Evolutionary conservation across 2,888 invertebrate genomes (phyloP), one percentile per base, ranked within the genome.

Genomic region (Drosophila diplacantha): DNA sequence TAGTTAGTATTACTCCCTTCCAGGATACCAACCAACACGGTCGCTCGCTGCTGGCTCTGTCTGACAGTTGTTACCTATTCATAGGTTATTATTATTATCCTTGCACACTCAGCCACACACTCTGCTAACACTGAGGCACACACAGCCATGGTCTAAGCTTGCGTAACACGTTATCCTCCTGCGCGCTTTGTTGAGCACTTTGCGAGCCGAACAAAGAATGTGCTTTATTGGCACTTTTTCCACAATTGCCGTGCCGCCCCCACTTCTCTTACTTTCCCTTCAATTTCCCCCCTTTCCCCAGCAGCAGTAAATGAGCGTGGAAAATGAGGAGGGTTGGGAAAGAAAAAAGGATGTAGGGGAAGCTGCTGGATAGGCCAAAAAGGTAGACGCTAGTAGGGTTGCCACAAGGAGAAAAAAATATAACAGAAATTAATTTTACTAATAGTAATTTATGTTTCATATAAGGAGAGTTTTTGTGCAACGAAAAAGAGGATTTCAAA

Each of bases 161-260:
- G 66, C 58, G 68, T 69, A 60, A 62, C 74, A 73, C 75, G 78
- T 73, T 79, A 71, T 69, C 70, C 75, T 65, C 72, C 69, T 69
- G 60, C 68, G 55, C 67, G 82, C 80, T 81, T 78, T 84, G 85
- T 83, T 80, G 81, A 82, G 81, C 81, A 85, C 84, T 85, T 85
- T 84, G 75, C 76, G 71, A 83, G 72, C 73, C 74, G 79, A 84
- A 85, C 85, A 85, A 85, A 85, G 86, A 85, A 86, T 85, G 73
- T 85, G 85, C 85, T 85, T 85, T 85, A 85, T 85, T 86, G 86
- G 85, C 85, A 85, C 84, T 85, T 85, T 86, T 85, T 80, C 74
- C 81, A 80, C 83, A 85, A 80, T 86, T 81, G 58, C 16, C 56
- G 46, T 22, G 24, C 51, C 34, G 54, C 41, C 51, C 5, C 57